Evolutionary conservation across 2,113 vertebrate genomes (phyloP).

Genomic region (Tenrec ecaudatus): DNA sequence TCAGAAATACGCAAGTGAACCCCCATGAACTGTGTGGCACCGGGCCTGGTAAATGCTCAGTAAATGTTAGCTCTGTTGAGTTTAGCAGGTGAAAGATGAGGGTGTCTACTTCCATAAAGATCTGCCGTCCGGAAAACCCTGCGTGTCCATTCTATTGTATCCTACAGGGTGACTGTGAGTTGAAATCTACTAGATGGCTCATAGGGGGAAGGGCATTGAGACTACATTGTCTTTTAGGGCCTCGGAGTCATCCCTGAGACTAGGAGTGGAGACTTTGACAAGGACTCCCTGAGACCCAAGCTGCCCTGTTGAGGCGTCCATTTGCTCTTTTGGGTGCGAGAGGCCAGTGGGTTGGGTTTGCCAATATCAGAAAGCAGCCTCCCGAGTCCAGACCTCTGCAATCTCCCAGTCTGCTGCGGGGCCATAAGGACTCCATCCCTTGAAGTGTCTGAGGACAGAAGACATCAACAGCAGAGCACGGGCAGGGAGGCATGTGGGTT

Average conservation of each 20-base stretch:
- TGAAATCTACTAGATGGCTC: background rate
- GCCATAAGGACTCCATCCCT: background rate
- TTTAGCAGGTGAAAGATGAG: background rate
- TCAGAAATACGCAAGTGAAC: slow-evolving; percentile 26
- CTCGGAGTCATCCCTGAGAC: background rate
- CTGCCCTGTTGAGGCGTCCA: background rate
- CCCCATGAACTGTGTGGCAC: background rate
- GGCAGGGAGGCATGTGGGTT: background rate
- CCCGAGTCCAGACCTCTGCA: background rate
- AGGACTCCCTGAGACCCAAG: background rate
- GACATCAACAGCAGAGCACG: background rate
- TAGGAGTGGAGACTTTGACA: background rate
- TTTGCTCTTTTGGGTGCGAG: background rate
- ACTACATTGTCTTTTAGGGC: background rate
- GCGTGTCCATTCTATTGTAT: background rate
- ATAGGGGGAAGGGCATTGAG: background rate
- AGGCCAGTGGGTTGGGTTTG: background rate
- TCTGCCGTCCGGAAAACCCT: background rate
- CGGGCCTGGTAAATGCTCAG: background rate
- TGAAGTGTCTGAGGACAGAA: background rate
- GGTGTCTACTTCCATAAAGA: background rate
- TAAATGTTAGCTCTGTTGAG: background rate
- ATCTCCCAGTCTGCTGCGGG: background rate
- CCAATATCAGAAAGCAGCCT: background rate
- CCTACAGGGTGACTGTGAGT: background rate